Evolutionary conservation across 2,113 vertebrate genomes (phyloP).

Genomic region (Channa maculata): DNA sequence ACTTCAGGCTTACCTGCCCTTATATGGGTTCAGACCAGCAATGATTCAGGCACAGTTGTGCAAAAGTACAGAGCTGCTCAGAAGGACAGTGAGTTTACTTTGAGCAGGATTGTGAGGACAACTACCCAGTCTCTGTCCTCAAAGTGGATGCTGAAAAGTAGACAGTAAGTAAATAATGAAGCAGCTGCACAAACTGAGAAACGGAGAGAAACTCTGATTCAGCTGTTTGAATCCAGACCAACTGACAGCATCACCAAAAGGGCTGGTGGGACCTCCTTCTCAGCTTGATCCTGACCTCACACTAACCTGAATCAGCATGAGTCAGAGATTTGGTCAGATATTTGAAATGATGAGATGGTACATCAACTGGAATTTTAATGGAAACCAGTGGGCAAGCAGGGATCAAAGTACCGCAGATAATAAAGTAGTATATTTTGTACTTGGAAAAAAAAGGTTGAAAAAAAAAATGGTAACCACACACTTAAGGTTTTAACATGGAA

Average conservation of each 20-base stretch:
- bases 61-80: conserved; percentile 22
- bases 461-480: too few species aligned
- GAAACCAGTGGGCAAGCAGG: too few species aligned
- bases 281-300: conserved; percentile 5
- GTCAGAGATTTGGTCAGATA: conserved; percentile 20
- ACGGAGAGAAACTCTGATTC: conserved; percentile 39
- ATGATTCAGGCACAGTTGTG: conserved; percentile 19
- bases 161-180: neutral
- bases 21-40: conserved; percentile 13
- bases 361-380: neutral
- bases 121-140: neutral
- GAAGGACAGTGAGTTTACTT: conserved; percentile 7
- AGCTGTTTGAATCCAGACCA: conserved; percentile 16
- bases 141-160: neutral
- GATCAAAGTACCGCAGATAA: too few species aligned
- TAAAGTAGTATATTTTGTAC: too few species aligned
- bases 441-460: too few species aligned
- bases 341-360: conserved; percentile 41
- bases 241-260: conserved; percentile 11
- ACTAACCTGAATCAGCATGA: conserved; percentile 34
- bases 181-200: conserved; percentile 2
- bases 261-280: conserved; percentile 4
- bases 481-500: too few species aligned
- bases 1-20: conserved; percentile 5
- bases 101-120: neutral